Base-by-base conservation (phyloP, 2,888 invertebrate species). In the Drosophila kuntzei region DNA sequence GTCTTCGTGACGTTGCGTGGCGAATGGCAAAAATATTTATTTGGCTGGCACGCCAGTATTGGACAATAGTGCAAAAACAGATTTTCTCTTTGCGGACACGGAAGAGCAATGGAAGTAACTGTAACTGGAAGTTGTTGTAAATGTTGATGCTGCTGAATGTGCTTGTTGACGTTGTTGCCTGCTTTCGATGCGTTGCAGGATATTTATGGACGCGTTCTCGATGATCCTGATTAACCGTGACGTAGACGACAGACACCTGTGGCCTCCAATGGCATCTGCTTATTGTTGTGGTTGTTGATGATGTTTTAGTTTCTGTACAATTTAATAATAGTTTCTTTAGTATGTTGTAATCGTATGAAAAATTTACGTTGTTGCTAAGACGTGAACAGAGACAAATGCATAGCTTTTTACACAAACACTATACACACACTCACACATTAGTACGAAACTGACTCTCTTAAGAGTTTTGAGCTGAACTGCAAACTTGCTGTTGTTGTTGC, bases 321-420 rank as follows among this genome's bases (percentile, higher is more conserved):
- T 75, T 80, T 78, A 78, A 66, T 53, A 77, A 72, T 51, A 61
- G 65, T 67, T 71, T 59, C 22, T 83, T 84, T 88, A 84, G 78
- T 88, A 80, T 86, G 76, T 73, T 86, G 78, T 83, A 86, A 88
- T 83, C 73, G 76, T 57, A 76, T 55, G 59, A 64, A 47, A 71
- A 85, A 85, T 83, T 66, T 76, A 80, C 79, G 80, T 72, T 79
- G 79, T 85, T 83, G 83, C 83, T 85, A 83, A 87, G 83, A 83
- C 86, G 88, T 83, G 86, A 66, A 74, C 71, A 46, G 51, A 67
- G 60, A 8, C 64, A 68, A 46, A 61, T 71, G 65, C 71, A 76
- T 60, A 49, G 71, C 53, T 9, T 27, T 64, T 67, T 32, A 66
- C 43, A 68, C 41, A 69, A 14, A 44, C 43, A 25, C 39, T 27